Base-by-base conservation (phyloP, 2,888 invertebrate genomes). In the Chrysomela aeneicollis region DNA sequence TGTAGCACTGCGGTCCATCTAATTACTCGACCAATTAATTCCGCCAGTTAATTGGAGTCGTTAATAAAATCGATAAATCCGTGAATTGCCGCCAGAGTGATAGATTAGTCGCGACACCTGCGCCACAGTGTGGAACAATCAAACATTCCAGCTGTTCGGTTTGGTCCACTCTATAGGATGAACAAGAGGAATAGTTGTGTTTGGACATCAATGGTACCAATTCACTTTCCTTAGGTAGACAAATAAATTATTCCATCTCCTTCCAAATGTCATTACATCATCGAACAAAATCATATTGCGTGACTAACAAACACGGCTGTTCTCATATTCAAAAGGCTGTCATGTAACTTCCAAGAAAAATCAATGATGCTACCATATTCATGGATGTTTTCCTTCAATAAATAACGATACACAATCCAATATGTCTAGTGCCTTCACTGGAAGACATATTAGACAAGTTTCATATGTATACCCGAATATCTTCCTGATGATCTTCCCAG, bases 51-150 rank as follows among this genome's bases (percentile, higher is more conserved):
- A 65, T 65, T 68, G 61, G 37, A 63, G 58, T 54, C 63, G 63
- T 37, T 65, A 61, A 65, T 59, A 53, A 61, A 63, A 68, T 68
- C 68, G 49, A 66, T 68, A 63, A 65, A 63, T 57, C 30, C 6
- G 6, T 18, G 15, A 57, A 46, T 21, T 30, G 57, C 46, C 21
- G 37, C 22, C 17, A 15, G 10, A 18, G 46, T 57, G 47, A 57
- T 12, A 5, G 42, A 55, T 55, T 42, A 42, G 42, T 17, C 15
- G 30, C 15, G 17, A 18, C 46, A 15, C 46, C 12, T 17, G 18
- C 26, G 26, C 17, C 12, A 17, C 0, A 17, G 15, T 22, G n/a
- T n/a, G n/a, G n/a, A n/a, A n/a, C n/a, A 18, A 21, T 54, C n/a
- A 18, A 19, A 42, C n/a, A 42, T 15, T 15, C 42, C 2, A 42